Base-by-base conservation (phyloP, 2,113 vertebrate genomes). In the Montifringilla adamsi region DNA sequence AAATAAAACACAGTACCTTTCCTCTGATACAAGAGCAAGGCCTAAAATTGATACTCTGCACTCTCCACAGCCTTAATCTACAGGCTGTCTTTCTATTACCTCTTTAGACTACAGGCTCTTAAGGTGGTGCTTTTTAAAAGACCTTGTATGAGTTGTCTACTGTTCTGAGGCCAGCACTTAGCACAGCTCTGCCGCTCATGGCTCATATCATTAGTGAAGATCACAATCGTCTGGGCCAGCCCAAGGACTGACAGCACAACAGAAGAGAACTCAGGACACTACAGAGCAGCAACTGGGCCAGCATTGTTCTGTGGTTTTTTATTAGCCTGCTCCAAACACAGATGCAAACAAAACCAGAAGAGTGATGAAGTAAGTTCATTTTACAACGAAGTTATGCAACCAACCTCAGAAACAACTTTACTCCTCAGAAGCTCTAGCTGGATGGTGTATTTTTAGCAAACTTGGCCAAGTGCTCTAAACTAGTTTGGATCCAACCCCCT, bases 221-320 rank as follows among this genome's bases (percentile, higher is more conserved):
- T 30, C 60, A 73, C n/a, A 33, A 64, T 13, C 16, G 74, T 33
- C 30, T 43, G 46, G 41, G 30, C 30, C 76, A 67, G 30, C 70
- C 60, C 46, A 64, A 87, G 41, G 55, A 52, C 33, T 24, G 41
- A 43, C 28, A 74, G 43, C 2, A 27, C 0, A 4, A 85, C 15
- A 84, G 21, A 20, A 59, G 9, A 62, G n/a, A 76, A 85, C 6
- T 7, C 0, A 0, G 35, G 39, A 92, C 1, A 7, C 26, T 10
- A 7, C 3, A 24, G 47, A 84, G 53, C 33, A 59, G 37, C 23
- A 84, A 30, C 23, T 13, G 28, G 27, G 33, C 20, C 18, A 49
- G 76, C 10, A 5, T 0, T 46, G 50, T 12, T 20, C 9, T 30
- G 5, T 26, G 17, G 8, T 3, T 12, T 66, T 78, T 81, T 70